Conservation (phyloP, 1,140 invertebrate genomes). For the Ips typographus region DNA sequence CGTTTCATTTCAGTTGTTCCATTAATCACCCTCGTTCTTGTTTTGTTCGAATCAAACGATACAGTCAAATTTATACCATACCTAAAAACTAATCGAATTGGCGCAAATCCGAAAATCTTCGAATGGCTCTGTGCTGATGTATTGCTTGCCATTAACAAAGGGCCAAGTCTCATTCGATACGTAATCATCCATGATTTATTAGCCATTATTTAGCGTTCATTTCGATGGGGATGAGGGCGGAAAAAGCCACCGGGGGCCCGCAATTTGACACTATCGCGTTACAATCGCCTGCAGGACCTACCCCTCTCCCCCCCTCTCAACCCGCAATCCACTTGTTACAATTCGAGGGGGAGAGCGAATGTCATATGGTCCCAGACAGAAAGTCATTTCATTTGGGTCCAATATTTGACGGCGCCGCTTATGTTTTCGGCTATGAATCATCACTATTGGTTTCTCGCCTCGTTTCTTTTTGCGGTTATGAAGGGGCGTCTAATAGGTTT, state of each 20-base stretch:
- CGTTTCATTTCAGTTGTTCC: no score
- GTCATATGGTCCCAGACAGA: constrained; percentile 20
- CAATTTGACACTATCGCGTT: constrained; percentile 31
- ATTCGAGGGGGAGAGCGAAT: constrained; percentile 5
- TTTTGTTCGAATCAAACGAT: no score
- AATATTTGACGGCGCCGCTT: constrained; percentile 8
- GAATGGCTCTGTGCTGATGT: constrained; percentile 22
- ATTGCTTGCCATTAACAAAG: constrained; percentile 27
- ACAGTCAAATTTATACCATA: constrained; percentile 5
- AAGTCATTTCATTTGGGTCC: constrained; percentile 20
- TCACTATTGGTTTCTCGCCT: constrained; percentile 1
- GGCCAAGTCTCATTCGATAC: constrained; percentile 25
- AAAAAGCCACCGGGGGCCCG: constrained; percentile 24
- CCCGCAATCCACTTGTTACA: constrained; percentile 12
- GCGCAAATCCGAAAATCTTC: constrained; percentile 30
- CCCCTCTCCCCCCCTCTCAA: constrained; percentile 7
- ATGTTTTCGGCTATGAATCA: constrained; percentile 21
- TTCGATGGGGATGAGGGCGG: constrained; percentile 25
- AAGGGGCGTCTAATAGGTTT: no score
- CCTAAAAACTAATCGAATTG: constrained; percentile 25
- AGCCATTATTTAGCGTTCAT: constrained; percentile 27
- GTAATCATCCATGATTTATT: constrained; percentile 33
- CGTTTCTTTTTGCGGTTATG: no score
- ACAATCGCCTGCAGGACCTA: constrained; percentile 14
- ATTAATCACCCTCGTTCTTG: no score